phyloP scores from a whole-genome alignment of 2,113 vertebrate genomes.

The Tyto alba region DNA sequence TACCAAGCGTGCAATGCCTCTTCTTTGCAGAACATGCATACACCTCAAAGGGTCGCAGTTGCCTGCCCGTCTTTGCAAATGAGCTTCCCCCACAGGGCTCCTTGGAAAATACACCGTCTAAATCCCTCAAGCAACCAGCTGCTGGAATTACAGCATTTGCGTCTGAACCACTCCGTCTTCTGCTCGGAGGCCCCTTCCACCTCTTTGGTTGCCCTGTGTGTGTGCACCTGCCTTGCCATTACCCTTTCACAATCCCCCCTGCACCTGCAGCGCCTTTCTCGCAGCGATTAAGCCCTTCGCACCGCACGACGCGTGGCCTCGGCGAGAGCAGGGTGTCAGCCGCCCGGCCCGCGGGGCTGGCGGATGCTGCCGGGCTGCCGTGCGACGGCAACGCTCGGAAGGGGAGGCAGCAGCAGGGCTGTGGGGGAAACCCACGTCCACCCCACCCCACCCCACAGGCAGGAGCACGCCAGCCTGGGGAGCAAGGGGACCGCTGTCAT shows the following conservation, averaged over 20 bases:
- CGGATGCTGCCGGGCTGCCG: not conserved
- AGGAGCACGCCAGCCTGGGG: not conserved
- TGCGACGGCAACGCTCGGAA: not conserved
- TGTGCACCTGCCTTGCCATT: not conserved
- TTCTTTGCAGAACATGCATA: not conserved
- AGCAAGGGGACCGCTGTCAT: not conserved
- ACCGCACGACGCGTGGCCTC: accelerated
- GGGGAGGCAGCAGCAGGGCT: not conserved
- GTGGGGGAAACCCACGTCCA: not conserved
- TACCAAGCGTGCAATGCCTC: accelerated
- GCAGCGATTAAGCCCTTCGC: not conserved
- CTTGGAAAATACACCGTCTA: not conserved
- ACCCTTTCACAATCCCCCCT: not conserved
- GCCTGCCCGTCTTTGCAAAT: not conserved
- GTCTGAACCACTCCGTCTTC: not conserved
- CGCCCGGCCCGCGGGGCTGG: accelerated
- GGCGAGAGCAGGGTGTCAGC: not conserved
- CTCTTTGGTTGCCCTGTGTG: not conserved
- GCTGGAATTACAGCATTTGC: not conserved
- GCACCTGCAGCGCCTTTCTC: not conserved
- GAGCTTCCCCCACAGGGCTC: not conserved
- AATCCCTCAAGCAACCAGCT: not conserved
- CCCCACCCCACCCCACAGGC: not conserved
- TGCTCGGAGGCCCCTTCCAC: not conserved
- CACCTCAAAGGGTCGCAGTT: not conserved